Percentiles rank a stretch among this genome's conserved stretches.
These are phyloP conservation scores for Bradypodion ventrale DNA, from an alignment of 2,797 vertebrate species.

Conservation along the genomic window DNA sequence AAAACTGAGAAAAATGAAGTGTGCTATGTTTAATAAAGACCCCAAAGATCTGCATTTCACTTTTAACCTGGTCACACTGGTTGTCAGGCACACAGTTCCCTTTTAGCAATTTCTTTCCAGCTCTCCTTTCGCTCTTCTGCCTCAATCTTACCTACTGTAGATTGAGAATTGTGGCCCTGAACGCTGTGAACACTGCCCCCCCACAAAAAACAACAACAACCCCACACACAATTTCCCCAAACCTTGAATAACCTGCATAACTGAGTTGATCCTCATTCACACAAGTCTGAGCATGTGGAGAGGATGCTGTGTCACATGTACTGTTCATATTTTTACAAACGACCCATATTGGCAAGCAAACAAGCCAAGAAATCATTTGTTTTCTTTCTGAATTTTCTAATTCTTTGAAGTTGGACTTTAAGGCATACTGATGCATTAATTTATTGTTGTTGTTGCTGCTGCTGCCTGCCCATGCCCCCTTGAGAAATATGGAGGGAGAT, in stretches of 20 bases:
- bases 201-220: too few relatives aligned
- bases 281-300: too few relatives aligned
- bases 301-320: too few relatives aligned
- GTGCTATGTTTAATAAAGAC: not conserved
- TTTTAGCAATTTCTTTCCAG: not conserved
- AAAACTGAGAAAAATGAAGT: not conserved
- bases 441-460: constrained; percentile 22
- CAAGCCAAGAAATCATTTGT: not conserved
- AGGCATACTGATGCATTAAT: not conserved
- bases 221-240: too few relatives aligned
- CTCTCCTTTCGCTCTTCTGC: too few relatives aligned
- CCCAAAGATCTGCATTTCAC: not conserved
- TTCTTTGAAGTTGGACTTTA: not conserved
- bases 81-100: not conserved
- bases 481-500: constrained; percentile 42
- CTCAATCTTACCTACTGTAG: too few relatives aligned
- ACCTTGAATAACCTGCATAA: too few relatives aligned
- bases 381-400: not conserved
- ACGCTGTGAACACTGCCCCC: too few relatives aligned
- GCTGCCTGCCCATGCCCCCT: not conserved
- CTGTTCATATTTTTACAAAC: too few relatives aligned
- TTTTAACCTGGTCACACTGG: not conserved
- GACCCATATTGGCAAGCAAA: too few relatives aligned
- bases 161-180: too few relatives aligned
- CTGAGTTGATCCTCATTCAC: too few relatives aligned